These are phyloP conservation scores for Dioctria linearis DNA, from an alignment of 2,888 invertebrate genomes.

Conservation along the genomic window DNA sequence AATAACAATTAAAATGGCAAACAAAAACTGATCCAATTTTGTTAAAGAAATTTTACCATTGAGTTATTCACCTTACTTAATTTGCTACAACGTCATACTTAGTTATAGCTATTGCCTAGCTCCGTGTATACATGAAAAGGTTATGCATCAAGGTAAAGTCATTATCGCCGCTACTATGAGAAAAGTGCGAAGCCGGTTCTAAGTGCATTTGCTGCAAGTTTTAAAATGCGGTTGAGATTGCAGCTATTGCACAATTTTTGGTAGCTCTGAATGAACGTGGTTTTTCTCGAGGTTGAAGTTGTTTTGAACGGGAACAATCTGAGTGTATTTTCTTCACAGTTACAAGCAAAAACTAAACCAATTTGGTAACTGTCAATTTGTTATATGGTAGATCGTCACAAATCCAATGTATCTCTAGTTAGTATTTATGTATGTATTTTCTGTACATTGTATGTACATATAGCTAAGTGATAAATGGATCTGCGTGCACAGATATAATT, in stretches of 20 bases:
- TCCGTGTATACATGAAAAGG: slow-evolving; percentile 10
- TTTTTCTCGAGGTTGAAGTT: background rate
- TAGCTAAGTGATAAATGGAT: background rate
- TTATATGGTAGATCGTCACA: background rate
- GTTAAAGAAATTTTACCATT: background rate
- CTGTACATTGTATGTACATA: background rate
- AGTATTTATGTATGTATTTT: background rate
- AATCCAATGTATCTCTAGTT: background rate
- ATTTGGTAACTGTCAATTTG: background rate
- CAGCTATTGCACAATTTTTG: slow-evolving; percentile 31
- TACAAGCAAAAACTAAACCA: background rate
- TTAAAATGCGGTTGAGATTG: slow-evolving; percentile 7
- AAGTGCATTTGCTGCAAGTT: slow-evolving; percentile 2
- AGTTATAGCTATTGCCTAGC: background rate
- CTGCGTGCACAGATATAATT: background rate
- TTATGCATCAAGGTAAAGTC: slow-evolving; percentile 33
- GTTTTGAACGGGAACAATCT: background rate
- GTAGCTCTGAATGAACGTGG: background rate
- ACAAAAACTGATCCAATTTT: slow-evolving; percentile 1
- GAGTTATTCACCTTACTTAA: background rate
- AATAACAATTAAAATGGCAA: background rate
- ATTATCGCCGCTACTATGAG: background rate
- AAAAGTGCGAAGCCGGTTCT: slow-evolving; percentile 6
- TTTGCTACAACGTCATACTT: background rate
- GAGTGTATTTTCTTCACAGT: background rate